Evolutionary conservation across 2,797 vertebrate species (phyloP).

Genomic region (Gymnothorax javanicus): DNA sequence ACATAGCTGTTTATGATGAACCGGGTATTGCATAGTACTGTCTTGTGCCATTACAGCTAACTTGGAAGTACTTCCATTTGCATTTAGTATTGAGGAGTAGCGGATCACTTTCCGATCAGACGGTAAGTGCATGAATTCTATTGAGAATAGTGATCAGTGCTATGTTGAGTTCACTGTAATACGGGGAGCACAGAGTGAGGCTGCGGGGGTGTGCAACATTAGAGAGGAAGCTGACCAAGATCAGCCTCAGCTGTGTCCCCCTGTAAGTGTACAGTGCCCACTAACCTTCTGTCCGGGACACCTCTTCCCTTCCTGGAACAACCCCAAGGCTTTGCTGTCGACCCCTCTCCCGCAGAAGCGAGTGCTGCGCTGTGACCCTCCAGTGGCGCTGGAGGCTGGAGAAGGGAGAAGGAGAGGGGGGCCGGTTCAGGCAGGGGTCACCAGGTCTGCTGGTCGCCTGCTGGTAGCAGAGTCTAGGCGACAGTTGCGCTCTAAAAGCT

Average conservation of each 20-base stretch:
- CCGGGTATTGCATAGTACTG: too few species aligned
- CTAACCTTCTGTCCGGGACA: background rate
- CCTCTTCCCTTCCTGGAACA: background rate
- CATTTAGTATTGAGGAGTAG: too few species aligned
- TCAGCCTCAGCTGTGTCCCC: background rate
- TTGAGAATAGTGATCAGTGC: background rate
- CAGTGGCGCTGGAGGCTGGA: too few species aligned
- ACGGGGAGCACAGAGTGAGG: background rate
- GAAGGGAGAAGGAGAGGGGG: background rate
- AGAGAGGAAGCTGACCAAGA: background rate
- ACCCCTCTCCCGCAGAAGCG: background rate
- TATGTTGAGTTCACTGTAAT: background rate
- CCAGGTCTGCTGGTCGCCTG: background rate
- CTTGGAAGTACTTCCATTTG: too few species aligned
- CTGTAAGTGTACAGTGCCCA: background rate
- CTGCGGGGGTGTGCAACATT: background rate
- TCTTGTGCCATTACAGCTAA: too few species aligned
- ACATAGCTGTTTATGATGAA: too few species aligned
- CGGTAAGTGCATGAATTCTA: too few species aligned
- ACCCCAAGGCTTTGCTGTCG: background rate
- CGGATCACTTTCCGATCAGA: too few species aligned
- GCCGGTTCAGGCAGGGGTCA: background rate
- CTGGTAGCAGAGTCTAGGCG: background rate
- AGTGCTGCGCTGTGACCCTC: background rate
- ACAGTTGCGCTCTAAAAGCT: background rate